Evolutionary conservation across 2,113 vertebrate genomes (phyloP).

Genomic region (Gallinago jamesoni): DNA sequence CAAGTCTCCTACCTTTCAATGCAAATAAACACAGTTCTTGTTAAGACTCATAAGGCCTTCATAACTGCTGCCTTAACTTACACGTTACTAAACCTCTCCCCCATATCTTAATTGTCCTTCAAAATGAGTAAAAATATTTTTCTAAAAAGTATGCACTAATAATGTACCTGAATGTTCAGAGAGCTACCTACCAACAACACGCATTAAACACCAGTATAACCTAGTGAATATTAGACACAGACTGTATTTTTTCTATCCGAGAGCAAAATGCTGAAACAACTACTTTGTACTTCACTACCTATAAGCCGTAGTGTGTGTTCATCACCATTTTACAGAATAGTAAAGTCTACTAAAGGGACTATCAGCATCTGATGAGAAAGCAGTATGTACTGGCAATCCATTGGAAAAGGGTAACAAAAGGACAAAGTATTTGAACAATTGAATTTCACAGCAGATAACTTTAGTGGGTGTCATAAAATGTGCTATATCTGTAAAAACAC

Average conservation of each 20-base stretch:
- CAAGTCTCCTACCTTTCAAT: not conserved
- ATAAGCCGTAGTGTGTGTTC: conserved; percentile 5
- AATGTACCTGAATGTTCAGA: not conserved
- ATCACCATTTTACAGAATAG: conserved; percentile 23
- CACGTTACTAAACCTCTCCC: not conserved
- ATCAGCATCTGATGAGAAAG: conserved; percentile 65
- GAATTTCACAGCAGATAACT: conserved; percentile 56
- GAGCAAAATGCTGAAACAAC: conserved; percentile 50
- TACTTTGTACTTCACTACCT: conserved; percentile 39
- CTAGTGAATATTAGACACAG: not conserved
- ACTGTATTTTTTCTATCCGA: not conserved
- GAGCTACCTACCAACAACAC: not conserved
- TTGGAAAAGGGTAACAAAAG: conserved; percentile 64
- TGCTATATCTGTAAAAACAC: conserved; percentile 54
- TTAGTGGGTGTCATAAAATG: conserved; percentile 49
- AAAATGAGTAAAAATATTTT: not conserved
- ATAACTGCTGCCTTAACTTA: not conserved
- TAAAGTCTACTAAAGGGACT: conserved; percentile 50
- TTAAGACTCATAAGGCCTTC: not conserved
- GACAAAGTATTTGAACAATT: conserved; percentile 55
- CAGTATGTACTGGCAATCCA: conserved; percentile 59
- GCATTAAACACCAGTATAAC: not conserved
- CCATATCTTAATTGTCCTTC: not conserved
- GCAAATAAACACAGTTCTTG: not conserved
- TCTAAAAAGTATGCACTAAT: not conserved